These are phyloP conservation scores for Lampropteryx suffumata DNA, from an alignment of 2,888 invertebrate species.

Conservation along the genomic window DNA sequence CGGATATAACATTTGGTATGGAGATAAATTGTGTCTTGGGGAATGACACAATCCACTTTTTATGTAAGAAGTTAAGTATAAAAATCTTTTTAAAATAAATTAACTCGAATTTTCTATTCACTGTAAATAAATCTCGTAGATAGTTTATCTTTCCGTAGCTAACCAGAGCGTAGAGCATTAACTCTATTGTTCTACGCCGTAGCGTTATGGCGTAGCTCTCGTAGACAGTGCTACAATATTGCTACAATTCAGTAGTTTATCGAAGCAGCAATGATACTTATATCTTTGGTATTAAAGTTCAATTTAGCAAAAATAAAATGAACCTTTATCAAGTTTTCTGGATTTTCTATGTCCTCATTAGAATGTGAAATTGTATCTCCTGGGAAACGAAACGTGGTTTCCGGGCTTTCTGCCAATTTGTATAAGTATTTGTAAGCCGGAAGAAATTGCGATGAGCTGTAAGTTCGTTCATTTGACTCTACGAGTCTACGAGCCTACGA, in stretches of 20 bases:
- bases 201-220: conserved; percentile 15
- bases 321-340: too few relatives aligned
- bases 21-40: too few relatives aligned
- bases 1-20: too few relatives aligned
- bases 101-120: not conserved
- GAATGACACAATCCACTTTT: too few relatives aligned
- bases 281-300: not conserved
- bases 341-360: conserved; percentile 9
- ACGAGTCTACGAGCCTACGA: not conserved
- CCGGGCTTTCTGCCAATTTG: conserved; percentile 6
- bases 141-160: not conserved
- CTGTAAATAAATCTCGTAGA: conserved; percentile 2
- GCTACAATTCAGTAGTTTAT: not conserved
- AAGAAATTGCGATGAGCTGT: not conserved
- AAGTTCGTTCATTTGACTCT: too few relatives aligned
- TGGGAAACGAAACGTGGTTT: not conserved
- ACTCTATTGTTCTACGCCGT: conserved; percentile 11
- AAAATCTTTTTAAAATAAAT: not conserved
- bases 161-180: conserved; percentile 11
- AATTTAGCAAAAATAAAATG: too few relatives aligned
- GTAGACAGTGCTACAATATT: conserved; percentile 15
- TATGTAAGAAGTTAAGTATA: too few relatives aligned
- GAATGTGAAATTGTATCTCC: not conserved
- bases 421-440: conserved; percentile 4
- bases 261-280: too few relatives aligned